Conservation (phyloP, 2,797 vertebrate species). For the Pangasius krempfi region DNA sequence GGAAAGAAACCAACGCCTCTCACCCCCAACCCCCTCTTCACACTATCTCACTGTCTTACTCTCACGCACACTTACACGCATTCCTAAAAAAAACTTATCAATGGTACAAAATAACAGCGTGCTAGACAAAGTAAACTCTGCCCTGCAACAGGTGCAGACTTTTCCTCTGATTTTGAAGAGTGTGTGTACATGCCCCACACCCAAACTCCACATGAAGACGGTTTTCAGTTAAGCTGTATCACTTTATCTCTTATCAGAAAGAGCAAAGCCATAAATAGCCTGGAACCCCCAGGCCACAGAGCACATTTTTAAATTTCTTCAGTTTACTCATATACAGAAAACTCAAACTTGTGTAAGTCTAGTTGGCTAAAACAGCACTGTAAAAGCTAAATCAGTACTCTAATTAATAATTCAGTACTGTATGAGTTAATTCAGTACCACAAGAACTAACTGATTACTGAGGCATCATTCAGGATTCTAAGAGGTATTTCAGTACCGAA, state of each 20-base stretch:
- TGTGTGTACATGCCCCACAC: background rate
- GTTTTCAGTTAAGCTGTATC: background rate
- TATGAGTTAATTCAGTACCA: background rate
- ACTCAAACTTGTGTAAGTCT: background rate
- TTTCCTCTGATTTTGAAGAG: background rate
- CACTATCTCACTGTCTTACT: constrained; percentile 5
- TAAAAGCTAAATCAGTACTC: background rate
- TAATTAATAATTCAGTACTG: background rate
- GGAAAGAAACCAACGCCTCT: constrained; percentile 29
- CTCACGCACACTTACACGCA: background rate
- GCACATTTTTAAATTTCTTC: background rate
- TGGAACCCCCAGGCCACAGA: background rate
- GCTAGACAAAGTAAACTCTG: background rate
- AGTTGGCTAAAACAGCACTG: background rate
- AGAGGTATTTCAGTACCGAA: background rate
- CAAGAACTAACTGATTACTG: background rate
- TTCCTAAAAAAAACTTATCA: background rate
- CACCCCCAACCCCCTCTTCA: constrained; percentile 25
- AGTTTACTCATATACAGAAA: background rate
- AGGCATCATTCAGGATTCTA: background rate
- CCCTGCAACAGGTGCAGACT: background rate
- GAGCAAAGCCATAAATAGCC: background rate
- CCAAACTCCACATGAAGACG: background rate
- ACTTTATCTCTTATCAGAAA: constrained; percentile 10
- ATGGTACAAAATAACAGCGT: background rate